Conservation (phyloP, 2,797 vertebrate genomes). For the Coluber constrictor region DNA sequence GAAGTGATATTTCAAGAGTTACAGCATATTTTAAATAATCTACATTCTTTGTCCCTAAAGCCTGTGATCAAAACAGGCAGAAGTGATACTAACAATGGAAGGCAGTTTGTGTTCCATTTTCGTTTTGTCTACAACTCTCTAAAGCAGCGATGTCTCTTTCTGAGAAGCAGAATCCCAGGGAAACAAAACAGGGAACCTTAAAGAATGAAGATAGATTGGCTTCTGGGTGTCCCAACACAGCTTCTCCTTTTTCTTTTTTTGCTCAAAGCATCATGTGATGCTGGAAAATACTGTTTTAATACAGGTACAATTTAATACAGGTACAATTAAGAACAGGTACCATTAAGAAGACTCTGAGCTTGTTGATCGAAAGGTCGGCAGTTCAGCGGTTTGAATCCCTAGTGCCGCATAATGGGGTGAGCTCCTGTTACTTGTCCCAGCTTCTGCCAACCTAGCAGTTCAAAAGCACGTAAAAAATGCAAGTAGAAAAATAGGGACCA, state of each 20-base stretch:
- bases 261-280: not conserved
- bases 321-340: not conserved
- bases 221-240: not conserved
- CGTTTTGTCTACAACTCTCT: not conserved
- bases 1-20: not conserved
- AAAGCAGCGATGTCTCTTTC: not conserved
- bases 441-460: too few species aligned
- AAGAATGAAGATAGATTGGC: not conserved
- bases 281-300: not conserved
- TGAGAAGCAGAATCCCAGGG: not conserved
- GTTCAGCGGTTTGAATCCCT: too few species aligned
- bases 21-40: not conserved
- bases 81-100: not conserved
- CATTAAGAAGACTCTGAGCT: too few species aligned
- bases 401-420: too few species aligned
- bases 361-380: too few species aligned
- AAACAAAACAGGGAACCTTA: not conserved
- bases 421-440: too few species aligned
- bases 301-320: not conserved
- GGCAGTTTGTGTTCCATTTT: not conserved
- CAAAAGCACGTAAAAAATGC: too few species aligned
- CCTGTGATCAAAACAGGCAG: not conserved
- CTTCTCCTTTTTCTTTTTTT: not conserved
- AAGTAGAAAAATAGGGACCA: too few species aligned
- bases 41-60: not conserved